Base-by-base conservation (phyloP, 2,888 invertebrate genomes). In the Imbricaverruca yamaguchii region DNA sequence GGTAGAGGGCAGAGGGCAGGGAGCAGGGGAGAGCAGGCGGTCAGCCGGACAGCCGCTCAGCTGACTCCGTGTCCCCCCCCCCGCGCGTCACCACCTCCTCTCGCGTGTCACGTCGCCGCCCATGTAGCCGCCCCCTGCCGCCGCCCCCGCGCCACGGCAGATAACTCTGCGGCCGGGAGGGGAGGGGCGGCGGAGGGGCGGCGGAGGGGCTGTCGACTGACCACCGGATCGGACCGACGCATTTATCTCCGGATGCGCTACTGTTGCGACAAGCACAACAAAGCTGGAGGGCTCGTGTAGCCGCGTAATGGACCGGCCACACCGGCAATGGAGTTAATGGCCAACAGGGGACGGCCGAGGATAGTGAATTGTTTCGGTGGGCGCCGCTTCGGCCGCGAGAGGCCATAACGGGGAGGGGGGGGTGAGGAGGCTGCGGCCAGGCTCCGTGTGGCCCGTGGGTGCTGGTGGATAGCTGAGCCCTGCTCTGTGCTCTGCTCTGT, bases 221-320 rank as follows among this genome's bases (percentile, higher is more conserved):
- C 39, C 74, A 4, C 74, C 74, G 67, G 67, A 25, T 13, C 53
- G 15, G 53, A 10, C 18, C 18, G 74, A 53, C 59, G 7, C 74
- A 74, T 74, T 74, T 53, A 74, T 74, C 74, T 74, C 74, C 39
- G 74, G 53, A 74, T 53, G n/a, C 74, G 12, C 8, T 53, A 1
- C 53, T 74, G 74, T 74, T 74, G 25, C 39, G 74, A 74, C 74
- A 74, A 25, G 74, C 74, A 7, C 15, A 13, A 74, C 74, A 74
- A 74, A 53, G 74, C 74, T 25, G 74, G 8, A 8, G 74, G 53
- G 18, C 8, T 39, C 53, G 74, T 18, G 39, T 39, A 18, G 53
- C 74, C 74, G 39, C 18, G 53, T 53, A 74, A 53, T 39, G 74
- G 39, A 13, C 13, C 74, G 74, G 12, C 8, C 15, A 4, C 69